Evolutionary conservation across 2,113 vertebrate genomes (phyloP).

Genomic region (Eublepharis macularius): DNA sequence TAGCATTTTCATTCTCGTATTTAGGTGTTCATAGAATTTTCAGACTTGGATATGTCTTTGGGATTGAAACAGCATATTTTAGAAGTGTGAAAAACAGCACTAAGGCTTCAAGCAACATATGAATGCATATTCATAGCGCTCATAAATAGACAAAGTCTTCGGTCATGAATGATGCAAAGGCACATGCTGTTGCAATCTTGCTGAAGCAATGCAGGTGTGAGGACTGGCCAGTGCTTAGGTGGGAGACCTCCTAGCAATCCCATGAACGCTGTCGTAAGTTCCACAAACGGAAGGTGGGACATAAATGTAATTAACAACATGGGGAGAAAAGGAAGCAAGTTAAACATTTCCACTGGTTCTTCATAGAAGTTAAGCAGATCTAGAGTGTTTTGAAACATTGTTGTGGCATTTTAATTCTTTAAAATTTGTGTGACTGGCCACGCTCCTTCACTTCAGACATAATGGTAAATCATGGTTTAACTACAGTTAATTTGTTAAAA

Average conservation of each 20-base stretch:
- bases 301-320: too few relatives aligned
- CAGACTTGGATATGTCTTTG: not conserved
- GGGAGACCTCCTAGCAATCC: too few relatives aligned
- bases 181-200: too few relatives aligned
- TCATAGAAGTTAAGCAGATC: not conserved
- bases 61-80: not conserved
- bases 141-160: too few relatives aligned
- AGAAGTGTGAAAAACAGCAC: not conserved
- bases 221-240: too few relatives aligned
- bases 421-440: not conserved
- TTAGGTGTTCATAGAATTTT: not conserved
- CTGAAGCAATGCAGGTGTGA: too few relatives aligned
- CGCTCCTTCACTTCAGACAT: not conserved
- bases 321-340: not conserved
- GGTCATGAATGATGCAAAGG: too few relatives aligned
- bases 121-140: not conserved
- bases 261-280: too few relatives aligned
- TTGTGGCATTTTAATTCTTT: slow-evolving; percentile 22
- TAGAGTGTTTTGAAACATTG: not conserved
- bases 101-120: not conserved
- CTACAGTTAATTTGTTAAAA: too few relatives aligned
- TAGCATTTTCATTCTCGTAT: not conserved
- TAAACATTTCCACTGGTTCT: not conserved
- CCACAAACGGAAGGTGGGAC: too few relatives aligned
- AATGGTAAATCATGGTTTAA: too few relatives aligned